Evolutionary conservation across 2,797 vertebrate species (phyloP), one percentile per base, ranked within the genome.

Genomic region (Sciaenops ocellatus): DNA sequence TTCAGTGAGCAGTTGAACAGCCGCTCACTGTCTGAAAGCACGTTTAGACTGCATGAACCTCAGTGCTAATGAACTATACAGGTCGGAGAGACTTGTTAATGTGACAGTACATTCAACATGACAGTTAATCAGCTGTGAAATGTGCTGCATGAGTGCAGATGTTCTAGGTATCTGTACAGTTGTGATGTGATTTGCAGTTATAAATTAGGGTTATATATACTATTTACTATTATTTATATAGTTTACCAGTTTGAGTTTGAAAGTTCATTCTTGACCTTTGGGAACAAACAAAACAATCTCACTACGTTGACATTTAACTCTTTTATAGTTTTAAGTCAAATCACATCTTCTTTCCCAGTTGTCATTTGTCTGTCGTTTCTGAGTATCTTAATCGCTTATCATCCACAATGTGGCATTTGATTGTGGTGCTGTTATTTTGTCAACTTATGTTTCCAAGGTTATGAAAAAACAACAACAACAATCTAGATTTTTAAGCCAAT

Each of bases 81-180:
- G 51, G 20, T 42, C 26, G 6, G 24, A 64, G 51, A 51, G 4
- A 18, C 38, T 34, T 50, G 16, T 16, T 47, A 38, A 55, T 34
- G 41, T 57, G 57, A 62, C 42, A 46, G 67, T 26, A 34, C 50
- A 20, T 64, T 62, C 46, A 69, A 46, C 69, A 26, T 59, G 66
- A 68, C 52, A 57, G 22, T 57, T 69, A 75, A 83, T 80, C 56
- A 78, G 41, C 42, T 77, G 66, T 78, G 67, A 76, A 82, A 74
- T 67, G 57, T 69, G 57, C 69, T 57, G 41, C 30, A 64, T 41
- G 51, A 68, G 52, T 50, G 22, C 46, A 62, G 61, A 66, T 41
- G 18, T 54, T 13, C 24, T 11, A 11, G 10, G 46, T 48, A 50
- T 44, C 38, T 51, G 30, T 3, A 64, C 26, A 18, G n/a, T 11